Evolutionary conservation across 2,888 invertebrate genomes (phyloP).

Genomic region (Acronicta leporina): DNA sequence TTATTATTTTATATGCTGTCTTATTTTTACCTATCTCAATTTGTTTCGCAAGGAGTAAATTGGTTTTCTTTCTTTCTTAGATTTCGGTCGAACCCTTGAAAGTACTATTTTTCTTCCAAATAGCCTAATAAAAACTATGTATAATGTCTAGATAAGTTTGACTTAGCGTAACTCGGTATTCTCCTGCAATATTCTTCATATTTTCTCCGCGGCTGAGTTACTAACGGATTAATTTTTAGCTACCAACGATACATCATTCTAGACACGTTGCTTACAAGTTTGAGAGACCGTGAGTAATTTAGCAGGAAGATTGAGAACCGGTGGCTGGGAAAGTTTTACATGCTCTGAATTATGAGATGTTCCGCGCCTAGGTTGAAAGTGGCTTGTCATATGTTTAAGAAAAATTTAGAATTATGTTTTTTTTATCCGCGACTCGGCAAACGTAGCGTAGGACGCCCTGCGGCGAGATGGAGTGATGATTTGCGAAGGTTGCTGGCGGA

Average conservation of each 20-base stretch:
- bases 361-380: neutral
- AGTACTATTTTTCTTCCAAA: no score
- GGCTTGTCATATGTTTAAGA: no score
- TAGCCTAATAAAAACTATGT: neutral
- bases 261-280: constrained; percentile 38
- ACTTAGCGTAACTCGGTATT: neutral
- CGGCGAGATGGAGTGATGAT: no score
- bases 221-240: constrained; percentile 36
- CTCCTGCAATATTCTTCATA: neutral
- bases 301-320: constrained; percentile 43
- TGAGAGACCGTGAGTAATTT: constrained; percentile 35
- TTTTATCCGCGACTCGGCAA: no score
- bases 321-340: constrained; percentile 16
- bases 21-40: no score
- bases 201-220: constrained; percentile 28
- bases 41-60: no score
- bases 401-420: no score
- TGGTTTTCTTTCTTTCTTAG: no score
- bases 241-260: constrained; percentile 42
- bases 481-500: no score
- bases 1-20: no score
- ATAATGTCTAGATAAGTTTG: neutral
- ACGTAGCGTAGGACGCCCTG: no score
- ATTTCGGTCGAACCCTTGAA: no score
- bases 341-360: neutral